phyloP scores from a whole-genome alignment of 2,113 vertebrate species.

The Trinectes maculatus region DNA sequence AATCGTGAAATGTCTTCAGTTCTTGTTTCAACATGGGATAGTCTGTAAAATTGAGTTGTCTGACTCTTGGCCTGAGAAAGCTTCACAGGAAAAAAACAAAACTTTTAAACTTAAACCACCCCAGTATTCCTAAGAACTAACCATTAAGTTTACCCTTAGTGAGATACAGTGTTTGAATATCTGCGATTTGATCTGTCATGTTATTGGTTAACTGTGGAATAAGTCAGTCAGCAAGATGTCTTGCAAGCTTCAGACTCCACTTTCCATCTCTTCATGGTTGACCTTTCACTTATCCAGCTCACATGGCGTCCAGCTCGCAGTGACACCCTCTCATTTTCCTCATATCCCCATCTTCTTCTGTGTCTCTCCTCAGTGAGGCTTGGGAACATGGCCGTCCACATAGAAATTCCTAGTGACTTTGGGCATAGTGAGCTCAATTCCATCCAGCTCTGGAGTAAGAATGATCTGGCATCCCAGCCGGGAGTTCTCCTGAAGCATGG shows the following conservation, averaged over 20 bases:
- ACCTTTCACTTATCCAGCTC: constrained; percentile 15
- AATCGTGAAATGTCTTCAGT: not conserved
- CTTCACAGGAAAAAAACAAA: constrained; percentile 23
- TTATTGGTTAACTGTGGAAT: constrained; percentile 37
- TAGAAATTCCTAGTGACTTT: constrained; percentile 94
- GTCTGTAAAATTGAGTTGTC: constrained; percentile 28
- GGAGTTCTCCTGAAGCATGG: constrained; percentile 90
- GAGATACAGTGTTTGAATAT: constrained; percentile 7
- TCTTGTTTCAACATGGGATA: constrained; percentile 31
- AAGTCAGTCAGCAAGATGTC: constrained; percentile 13
- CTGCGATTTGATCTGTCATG: constrained; percentile 9
- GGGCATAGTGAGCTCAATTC: constrained; percentile 87
- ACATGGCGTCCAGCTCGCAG: not conserved
- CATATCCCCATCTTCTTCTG: not conserved
- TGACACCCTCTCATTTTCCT: not conserved
- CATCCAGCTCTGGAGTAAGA: constrained; percentile 85
- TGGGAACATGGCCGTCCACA: constrained; percentile 91
- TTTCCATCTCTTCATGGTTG: constrained; percentile 22
- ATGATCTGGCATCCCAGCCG: constrained; percentile 91
- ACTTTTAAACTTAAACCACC: constrained; percentile 5
- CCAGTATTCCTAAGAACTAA: constrained; percentile 24
- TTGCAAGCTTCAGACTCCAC: constrained; percentile 27
- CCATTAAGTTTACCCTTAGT: constrained; percentile 38
- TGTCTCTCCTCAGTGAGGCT: constrained; percentile 85
- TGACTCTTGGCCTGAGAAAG: constrained; percentile 28